Percentiles rank a stretch among this genome's conserved stretches.
Conservation (phyloP, 2,113 vertebrate genomes). For the Callipepla californica region DNA sequence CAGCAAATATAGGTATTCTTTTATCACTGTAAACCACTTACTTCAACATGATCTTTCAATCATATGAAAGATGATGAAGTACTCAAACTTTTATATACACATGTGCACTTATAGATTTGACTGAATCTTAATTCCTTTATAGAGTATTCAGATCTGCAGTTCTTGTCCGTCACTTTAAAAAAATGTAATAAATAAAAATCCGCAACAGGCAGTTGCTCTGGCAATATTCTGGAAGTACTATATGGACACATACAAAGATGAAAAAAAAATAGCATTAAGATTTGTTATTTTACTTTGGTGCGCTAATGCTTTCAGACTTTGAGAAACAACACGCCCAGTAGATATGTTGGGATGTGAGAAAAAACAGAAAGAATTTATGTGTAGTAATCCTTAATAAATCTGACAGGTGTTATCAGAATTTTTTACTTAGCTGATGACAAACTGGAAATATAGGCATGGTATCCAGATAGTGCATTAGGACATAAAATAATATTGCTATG, state of each 20-base stretch:
- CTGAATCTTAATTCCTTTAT: conserved; percentile 12
- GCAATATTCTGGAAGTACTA: background rate
- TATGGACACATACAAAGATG: background rate
- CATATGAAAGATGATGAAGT: background rate
- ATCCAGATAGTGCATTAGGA: background rate
- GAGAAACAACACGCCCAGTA: background rate
- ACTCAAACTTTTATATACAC: background rate
- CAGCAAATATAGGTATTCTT: background rate
- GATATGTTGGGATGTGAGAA: background rate
- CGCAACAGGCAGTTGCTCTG: background rate
- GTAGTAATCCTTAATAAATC: background rate
- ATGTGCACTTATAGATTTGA: background rate
- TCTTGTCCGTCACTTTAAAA: background rate
- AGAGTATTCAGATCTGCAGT: background rate
- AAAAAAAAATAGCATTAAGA: background rate
- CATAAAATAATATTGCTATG: background rate
- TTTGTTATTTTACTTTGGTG: background rate
- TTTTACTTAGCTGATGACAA: background rate
- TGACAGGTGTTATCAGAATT: background rate
- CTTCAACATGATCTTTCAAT: background rate
- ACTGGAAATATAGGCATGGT: background rate
- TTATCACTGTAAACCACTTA: conserved; percentile 2
- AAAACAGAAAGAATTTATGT: background rate
- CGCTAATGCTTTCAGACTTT: background rate
- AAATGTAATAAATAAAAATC: background rate